These are phyloP conservation scores for Chunga burmeisteri DNA, from an alignment of 2,113 vertebrate genomes.

Conservation along the genomic window DNA sequence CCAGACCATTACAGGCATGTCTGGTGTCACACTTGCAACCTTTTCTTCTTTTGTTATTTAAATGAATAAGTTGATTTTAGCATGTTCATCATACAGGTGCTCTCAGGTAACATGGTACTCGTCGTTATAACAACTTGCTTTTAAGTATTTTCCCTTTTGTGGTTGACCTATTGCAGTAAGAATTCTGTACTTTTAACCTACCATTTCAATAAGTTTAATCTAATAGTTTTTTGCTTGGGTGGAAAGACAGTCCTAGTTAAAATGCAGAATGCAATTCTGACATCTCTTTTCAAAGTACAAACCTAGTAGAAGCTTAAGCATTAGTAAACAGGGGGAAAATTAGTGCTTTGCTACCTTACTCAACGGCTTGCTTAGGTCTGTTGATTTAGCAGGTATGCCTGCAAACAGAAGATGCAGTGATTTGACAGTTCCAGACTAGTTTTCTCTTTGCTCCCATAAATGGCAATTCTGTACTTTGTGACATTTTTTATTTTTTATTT, in stretches of 20 bases:
- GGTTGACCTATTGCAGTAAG: background rate
- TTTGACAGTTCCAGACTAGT: background rate
- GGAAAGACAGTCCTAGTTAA: background rate
- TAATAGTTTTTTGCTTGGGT: background rate
- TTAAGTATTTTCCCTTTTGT: background rate
- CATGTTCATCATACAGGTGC: background rate
- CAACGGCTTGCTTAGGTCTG: background rate
- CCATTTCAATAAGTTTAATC: background rate
- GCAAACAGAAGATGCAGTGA: background rate
- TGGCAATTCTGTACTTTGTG: background rate
- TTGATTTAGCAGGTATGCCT: background rate
- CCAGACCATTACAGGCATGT: background rate
- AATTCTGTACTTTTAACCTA: background rate
- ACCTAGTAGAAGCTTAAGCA: background rate
- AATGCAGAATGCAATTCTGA: background rate
- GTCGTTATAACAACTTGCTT: conserved; percentile 10
- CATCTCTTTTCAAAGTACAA: background rate
- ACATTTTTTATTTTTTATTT: background rate
- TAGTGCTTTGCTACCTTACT: background rate
- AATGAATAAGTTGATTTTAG: conserved; percentile 23
- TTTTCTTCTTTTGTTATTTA: conserved; percentile 27
- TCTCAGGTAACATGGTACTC: background rate
- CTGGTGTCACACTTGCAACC: background rate
- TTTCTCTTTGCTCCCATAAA: background rate
- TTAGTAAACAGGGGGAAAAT: background rate